Evolutionary conservation across 2,888 invertebrate species (phyloP).

Genomic region (Drosophila quasianomalipes): DNA sequence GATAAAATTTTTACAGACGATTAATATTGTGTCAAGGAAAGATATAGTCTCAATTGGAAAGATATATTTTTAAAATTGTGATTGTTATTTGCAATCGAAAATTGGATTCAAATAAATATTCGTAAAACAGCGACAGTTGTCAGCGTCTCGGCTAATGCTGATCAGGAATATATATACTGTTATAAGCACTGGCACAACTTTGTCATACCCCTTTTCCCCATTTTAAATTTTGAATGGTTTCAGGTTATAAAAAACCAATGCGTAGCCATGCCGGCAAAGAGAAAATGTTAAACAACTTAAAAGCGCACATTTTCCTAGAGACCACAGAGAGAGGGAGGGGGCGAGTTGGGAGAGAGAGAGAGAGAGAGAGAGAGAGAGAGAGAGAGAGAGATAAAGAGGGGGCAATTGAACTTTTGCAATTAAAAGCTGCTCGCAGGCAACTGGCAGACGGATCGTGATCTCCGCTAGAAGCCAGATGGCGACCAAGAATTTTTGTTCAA

Average conservation of each 20-base stretch:
- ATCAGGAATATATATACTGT: not conserved
- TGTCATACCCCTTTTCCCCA: not conserved
- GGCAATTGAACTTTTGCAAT: slow-evolving; percentile 68
- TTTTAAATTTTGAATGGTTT: not conserved
- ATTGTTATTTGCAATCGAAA: not conserved
- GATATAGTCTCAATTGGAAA: not conserved
- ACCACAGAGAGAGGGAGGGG: not conserved
- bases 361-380: not conserved
- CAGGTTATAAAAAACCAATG: slow-evolving; percentile 26
- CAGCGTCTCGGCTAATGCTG: not conserved
- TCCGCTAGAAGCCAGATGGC: slow-evolving; percentile 56
- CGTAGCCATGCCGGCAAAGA: slow-evolving; percentile 46
- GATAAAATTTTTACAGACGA: accelerated
- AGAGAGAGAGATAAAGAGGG: not conserved
- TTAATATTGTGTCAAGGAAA: not conserved
- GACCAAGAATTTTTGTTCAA: slow-evolving; percentile 15
- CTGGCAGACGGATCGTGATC: slow-evolving; percentile 43
- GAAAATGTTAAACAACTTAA: slow-evolving; percentile 41
- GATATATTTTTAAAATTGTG: not conserved
- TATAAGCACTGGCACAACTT: not conserved
- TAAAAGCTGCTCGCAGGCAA: slow-evolving; percentile 54
- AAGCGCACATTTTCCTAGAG: slow-evolving; percentile 44
- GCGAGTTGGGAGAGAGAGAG: not conserved
- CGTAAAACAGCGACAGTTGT: not conserved
- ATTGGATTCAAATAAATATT: not conserved